Evolutionary conservation across 2,113 vertebrate species (phyloP).

Genomic region (Nannospalax galili): DNA sequence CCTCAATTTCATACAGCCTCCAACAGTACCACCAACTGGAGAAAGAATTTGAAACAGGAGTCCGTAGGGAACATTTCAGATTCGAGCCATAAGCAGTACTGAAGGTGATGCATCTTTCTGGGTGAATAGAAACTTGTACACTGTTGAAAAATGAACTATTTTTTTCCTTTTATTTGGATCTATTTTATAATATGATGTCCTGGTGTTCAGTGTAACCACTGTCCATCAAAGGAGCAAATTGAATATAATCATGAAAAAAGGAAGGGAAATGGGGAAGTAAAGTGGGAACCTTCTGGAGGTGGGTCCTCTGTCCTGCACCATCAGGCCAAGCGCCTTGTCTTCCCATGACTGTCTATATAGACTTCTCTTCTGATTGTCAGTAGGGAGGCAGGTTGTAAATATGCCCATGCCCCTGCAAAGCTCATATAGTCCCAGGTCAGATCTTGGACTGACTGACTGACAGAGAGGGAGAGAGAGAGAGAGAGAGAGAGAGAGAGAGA

Average conservation of each 20-base stretch:
- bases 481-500: not conserved
- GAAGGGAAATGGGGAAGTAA: too few relatives aligned
- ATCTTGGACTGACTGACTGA: too few relatives aligned
- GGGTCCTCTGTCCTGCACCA: rapidly evolving
- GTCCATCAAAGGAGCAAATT: not conserved
- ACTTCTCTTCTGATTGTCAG: not conserved
- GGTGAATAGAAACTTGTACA: not conserved
- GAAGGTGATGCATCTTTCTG: not conserved
- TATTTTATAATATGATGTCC: not conserved
- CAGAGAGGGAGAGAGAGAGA: not conserved
- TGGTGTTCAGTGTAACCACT: not conserved
- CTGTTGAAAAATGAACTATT: not conserved
- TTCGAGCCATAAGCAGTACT: not conserved
- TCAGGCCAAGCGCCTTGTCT: not conserved
- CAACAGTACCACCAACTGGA: not conserved
- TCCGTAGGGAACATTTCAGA: not conserved
- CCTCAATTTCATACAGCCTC: too few relatives aligned
- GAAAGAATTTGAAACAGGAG: not conserved
- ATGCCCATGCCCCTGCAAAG: not conserved
- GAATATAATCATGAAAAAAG: not conserved
- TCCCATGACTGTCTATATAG: not conserved
- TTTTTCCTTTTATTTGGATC: not conserved
- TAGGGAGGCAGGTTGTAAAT: not conserved
- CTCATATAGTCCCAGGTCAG: not conserved
- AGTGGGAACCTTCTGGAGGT: rapidly evolving